These are phyloP conservation scores for Takifugu rubripes DNA, from an alignment of 2,797 vertebrate genomes.

Conservation along the genomic window DNA sequence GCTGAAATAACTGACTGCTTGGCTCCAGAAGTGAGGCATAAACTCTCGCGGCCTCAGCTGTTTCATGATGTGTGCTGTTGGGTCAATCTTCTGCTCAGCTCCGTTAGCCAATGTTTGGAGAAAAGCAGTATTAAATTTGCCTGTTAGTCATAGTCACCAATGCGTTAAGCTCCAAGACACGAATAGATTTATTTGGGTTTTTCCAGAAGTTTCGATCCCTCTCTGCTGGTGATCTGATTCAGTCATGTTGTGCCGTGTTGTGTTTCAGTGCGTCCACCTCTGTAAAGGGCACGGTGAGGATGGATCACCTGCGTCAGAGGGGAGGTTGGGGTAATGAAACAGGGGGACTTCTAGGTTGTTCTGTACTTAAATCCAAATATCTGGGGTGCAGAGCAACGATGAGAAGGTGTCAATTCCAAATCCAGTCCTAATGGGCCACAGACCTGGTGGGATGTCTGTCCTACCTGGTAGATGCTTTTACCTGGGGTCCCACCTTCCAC, in stretches of 20 bases:
- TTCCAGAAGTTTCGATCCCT: constrained; percentile 1
- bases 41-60: constrained; percentile 25
- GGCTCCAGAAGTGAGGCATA: constrained; percentile 41
- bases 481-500: no score
- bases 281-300: constrained; percentile 14
- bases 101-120: constrained; percentile 15
- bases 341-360: constrained; percentile 4
- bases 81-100: constrained; percentile 9
- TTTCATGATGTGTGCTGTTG: constrained; percentile 33
- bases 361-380: constrained; percentile 8
- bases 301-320: constrained; percentile 8
- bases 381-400: constrained; percentile 1
- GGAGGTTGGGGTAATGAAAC: constrained; percentile 9
- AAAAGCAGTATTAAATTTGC: constrained; percentile 20
- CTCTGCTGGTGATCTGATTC: constrained; percentile 11
- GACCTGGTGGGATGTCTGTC: no score
- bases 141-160: constrained; percentile 34
- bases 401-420: constrained; percentile 13
- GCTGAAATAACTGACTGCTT: constrained; percentile 27
- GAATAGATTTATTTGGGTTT: constrained; percentile 31
- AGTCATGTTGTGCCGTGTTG: constrained; percentile 21
- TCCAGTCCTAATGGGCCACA: neutral
- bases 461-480: no score
- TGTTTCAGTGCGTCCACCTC: constrained; percentile 19
- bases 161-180: constrained; percentile 26